Conservation (phyloP, 1,140 invertebrate species). For the Anoplophora glabripennis region DNA sequence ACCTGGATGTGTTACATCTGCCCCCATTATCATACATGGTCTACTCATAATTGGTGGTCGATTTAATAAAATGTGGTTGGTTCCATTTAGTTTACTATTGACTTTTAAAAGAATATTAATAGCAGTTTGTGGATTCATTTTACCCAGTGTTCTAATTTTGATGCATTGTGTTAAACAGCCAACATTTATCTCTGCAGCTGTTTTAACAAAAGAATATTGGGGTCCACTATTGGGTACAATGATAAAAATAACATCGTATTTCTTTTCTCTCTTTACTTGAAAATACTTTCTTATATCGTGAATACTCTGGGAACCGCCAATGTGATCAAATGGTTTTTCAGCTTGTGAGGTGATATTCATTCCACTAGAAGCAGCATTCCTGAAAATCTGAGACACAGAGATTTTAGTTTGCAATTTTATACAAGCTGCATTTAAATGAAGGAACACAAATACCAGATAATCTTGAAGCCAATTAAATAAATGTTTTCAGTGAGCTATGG, state of each 20-base stretch:
- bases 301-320: constrained; percentile 11
- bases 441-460: no score
- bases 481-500: no score
- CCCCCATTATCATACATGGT: constrained; percentile 55
- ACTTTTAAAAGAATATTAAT: constrained; percentile 82
- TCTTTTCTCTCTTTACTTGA: constrained; percentile 25
- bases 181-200: constrained; percentile 68
- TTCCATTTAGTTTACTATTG: constrained; percentile 79
- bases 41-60: constrained; percentile 43
- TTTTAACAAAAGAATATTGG: constrained; percentile 61
- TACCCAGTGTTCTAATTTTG: constrained; percentile 57
- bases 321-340: constrained; percentile 16
- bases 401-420: no score
- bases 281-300: constrained; percentile 26
- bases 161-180: constrained; percentile 83
- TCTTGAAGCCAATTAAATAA: no score
- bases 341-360: constrained; percentile 22
- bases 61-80: constrained; percentile 65
- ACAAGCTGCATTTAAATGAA: no score
- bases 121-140: constrained; percentile 52
- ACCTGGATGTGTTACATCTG: constrained; percentile 85
- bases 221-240: constrained; percentile 50
- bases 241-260: constrained; percentile 54
- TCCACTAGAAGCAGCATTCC: constrained; percentile 9
- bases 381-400: constrained; percentile 30